These are phyloP conservation scores for Acridotheres tristis DNA, from an alignment of 2,797 vertebrate genomes.

Conservation along the genomic window DNA sequence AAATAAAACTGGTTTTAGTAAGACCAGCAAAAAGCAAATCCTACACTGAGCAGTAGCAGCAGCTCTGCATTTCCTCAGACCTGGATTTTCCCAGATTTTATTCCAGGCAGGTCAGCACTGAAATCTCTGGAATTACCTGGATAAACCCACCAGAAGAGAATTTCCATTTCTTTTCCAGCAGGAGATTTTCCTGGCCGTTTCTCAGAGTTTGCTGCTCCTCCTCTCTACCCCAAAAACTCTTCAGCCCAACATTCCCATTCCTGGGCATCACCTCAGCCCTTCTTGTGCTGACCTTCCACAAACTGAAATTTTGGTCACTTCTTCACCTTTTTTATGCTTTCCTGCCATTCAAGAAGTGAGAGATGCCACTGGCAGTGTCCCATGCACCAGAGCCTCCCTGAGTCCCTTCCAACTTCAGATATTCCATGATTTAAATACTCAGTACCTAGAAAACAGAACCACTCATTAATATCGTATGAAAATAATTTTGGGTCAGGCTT, in stretches of 20 bases:
- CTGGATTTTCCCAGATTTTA: not conserved
- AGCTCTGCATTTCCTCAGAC: not conserved
- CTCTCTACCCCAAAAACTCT: not conserved
- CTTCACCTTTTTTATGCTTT: not conserved
- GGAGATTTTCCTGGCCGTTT: too few relatives aligned
- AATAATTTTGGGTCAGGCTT: constrained; percentile 18
- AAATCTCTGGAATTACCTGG: accelerated
- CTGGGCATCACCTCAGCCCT: not conserved
- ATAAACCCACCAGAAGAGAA: not conserved
- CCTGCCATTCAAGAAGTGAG: not conserved
- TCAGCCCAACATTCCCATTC: not conserved
- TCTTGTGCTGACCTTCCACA: not conserved
- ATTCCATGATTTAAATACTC: not conserved
- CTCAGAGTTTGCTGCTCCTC: not conserved
- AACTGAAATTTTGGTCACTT: not conserved
- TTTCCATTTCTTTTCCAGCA: not conserved
- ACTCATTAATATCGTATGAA: constrained; percentile 31
- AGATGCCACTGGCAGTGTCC: not conserved
- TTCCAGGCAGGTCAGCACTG: not conserved
- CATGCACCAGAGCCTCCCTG: not conserved
- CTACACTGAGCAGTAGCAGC: not conserved
- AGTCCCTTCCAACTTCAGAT: not conserved
- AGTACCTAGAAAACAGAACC: not conserved
- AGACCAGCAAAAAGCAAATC: not conserved
- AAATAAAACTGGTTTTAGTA: not conserved